Base-by-base conservation (phyloP, 2,888 invertebrate genomes). In the Hemaris fuciformis region DNA sequence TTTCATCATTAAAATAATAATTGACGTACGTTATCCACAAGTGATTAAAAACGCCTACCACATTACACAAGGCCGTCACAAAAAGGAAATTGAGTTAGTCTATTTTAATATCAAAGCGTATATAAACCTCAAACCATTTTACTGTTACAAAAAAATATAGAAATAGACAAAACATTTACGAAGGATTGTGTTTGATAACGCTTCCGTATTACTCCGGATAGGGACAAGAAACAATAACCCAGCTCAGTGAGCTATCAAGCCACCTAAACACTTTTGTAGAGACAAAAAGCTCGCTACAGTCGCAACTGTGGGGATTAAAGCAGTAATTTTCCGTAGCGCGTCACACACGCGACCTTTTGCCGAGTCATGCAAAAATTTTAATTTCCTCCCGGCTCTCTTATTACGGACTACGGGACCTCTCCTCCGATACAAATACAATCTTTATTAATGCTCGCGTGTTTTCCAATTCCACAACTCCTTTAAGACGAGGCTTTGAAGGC, bases 311-410 rank as follows among this genome's bases (percentile, higher is more conserved):
- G 8, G 60, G 60, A 60, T 48, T 60, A 60, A 60, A 53, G 48
- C 53, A 38, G 60, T 60, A 53, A 53, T 60, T 60, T 41, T 53
- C 41, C 34, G 41, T 10, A 22, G 27, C 45, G 31, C 31, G 22
- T 53, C 60, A 60, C 53, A 53, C 41, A 53, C 31, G 53, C 53
- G 34, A 15, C 42, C 59, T 42, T 48, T 48, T 59, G 60, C 61
- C 58, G 62, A 61, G 57, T 63, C 67, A 62, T 64, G 66, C 64
- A 62, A 62, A 62, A 53, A 61, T 62, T 62, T 59, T 64, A 64
- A 67, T 67, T 66, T 67, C 64, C 67, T 66, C 58, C 60, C 60
- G 23, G 27, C 18, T 27, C 18, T 27, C 53, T 57, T 53, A 53
- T 53, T 53, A 53, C 48, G 7, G 18, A 45, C n/a, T n/a, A n/a